Evolutionary conservation across 2,113 vertebrate genomes (phyloP), one percentile per base, ranked within the genome.

Genomic region (Coreoperca whiteheadi): DNA sequence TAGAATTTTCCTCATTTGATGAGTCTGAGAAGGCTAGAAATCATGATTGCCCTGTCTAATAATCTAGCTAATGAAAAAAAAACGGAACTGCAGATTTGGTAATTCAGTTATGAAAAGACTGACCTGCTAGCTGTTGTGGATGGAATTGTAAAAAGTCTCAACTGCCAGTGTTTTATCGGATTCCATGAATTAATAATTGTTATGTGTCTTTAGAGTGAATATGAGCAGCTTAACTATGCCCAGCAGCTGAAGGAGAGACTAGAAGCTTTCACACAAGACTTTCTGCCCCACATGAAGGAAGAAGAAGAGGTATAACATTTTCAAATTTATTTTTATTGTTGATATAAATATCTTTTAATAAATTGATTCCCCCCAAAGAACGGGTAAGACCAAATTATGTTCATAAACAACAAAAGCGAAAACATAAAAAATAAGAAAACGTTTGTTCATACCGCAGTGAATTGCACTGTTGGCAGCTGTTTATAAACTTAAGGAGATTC

Each of bases 211-310:
- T 92, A 99, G 98, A 99, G 97, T 91, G 98, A 99, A 89, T 98
- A 95, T 81, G 98, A 99, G 59, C 98, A 99, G 93, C 95, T 99
- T 39, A 99, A 99, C 94, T 99, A 99, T 92, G 98, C 97, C 14
- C 97, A 95, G 89, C 98, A 99, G 91, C 96, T 99, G 87, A 99
- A 99, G 91, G 98, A 99, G 94, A 95, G 96, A 63, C 89, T 99
- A 56, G 98, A 99, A 85, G 98, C 97, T 59, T 99, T 99, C 89
- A 99, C 98, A 25, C 97, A 97, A 88, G 98, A 99, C 94, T 99
- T 99, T 91, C 96, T 99, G 93, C 98, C 98, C 87, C 98, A 99
- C 88, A 99, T 99, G 98, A 99, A 98, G 93, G 98, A 99, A 87
- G 98, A 99, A 70, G 98, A 99, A 79, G 98, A 99, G 98, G 98